Base-by-base conservation (phyloP, 2,888 invertebrate species). In the Silvanus unidentatus region DNA sequence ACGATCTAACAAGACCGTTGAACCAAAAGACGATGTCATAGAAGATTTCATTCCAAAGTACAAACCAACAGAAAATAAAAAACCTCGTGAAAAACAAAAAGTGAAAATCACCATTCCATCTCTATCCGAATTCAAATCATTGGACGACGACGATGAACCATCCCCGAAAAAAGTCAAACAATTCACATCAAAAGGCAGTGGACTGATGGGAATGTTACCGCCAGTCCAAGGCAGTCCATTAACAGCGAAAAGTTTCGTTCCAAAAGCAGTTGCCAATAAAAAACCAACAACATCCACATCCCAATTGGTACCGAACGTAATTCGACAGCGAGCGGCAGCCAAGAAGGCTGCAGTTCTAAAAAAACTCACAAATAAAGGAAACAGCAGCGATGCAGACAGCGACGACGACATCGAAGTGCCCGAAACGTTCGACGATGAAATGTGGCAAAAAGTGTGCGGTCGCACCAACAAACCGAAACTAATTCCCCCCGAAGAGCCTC, bases 401-500 rank as follows among this genome's bases (percentile, higher is more conserved):
- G 63, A 63, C 36, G 63, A 64, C 44, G 64, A 64, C 39, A 45
- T 62, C 8, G 60, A 62, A 35, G 72, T 77, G 51, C 66, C 68
- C 16, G 68, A 69, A 43, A 64, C 62, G 0, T 71, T 73, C 45
- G 69, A 71, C 54, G 69, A 74, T 15, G 68, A 73, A 42, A 67
- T 71, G 47, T 69, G 77, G 58, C 72, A 76, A 2, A 71, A 74
- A 55, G 71, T 77, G 0, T 77, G 74, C 57, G 70, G 67, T 12
- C 67, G 70, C 15, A 52, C 54, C 16, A 59, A 62, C 48, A 65
- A 77, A 53, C 73, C 78, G 37, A 37, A 37, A 37, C 13, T n/a
- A 4, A 13, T 37, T n/a, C 11, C 75, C 64, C 16, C 62, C 59
- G 68, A 75, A 71, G 63, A 74, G 64, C 61, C 64, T 2, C 64